Conservation (phyloP, 2,888 invertebrate species). For the Euclidia mi region DNA sequence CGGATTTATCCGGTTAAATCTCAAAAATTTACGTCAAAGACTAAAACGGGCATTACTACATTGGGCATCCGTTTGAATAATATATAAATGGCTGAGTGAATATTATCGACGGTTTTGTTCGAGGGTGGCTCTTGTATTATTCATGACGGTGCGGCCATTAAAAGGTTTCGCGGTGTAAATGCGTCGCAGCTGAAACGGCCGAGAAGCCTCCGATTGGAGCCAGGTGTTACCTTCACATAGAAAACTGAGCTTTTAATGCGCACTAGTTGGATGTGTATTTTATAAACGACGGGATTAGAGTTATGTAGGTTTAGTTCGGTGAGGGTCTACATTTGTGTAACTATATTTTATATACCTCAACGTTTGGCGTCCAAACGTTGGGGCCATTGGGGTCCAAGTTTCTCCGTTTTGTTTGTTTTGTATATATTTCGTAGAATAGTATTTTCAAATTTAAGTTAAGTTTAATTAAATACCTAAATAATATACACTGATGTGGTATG, state of each 20-base stretch:
- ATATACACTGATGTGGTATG: too few relatives aligned
- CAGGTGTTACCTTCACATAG: not conserved
- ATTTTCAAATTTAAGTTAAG: too few relatives aligned
- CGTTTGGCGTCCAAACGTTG: too few relatives aligned
- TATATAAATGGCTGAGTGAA: slow-evolving; percentile 9
- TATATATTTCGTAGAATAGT: too few relatives aligned
- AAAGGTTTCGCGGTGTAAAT: slow-evolving; percentile 5
- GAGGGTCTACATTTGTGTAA: too few relatives aligned
- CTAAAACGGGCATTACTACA: not conserved
- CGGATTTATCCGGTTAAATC: not conserved
- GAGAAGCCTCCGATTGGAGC: not conserved
- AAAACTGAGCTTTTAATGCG: not conserved
- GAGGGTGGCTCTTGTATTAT: slow-evolving; percentile 11
- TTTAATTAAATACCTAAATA: too few relatives aligned
- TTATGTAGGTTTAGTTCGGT: too few relatives aligned
- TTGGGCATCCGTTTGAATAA: slow-evolving; percentile 12
- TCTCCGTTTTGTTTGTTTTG: too few relatives aligned
- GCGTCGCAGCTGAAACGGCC: not conserved
- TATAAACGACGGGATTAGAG: too few relatives aligned
- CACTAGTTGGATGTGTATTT: too few relatives aligned
- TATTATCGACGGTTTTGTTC: not conserved
- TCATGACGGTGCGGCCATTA: slow-evolving; percentile 14
- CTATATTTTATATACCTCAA: too few relatives aligned
- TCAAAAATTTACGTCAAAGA: not conserved
- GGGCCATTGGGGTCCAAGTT: too few relatives aligned